Conservation (phyloP, 2,888 invertebrate genomes). For the Drosophila subsilvestris region DNA sequence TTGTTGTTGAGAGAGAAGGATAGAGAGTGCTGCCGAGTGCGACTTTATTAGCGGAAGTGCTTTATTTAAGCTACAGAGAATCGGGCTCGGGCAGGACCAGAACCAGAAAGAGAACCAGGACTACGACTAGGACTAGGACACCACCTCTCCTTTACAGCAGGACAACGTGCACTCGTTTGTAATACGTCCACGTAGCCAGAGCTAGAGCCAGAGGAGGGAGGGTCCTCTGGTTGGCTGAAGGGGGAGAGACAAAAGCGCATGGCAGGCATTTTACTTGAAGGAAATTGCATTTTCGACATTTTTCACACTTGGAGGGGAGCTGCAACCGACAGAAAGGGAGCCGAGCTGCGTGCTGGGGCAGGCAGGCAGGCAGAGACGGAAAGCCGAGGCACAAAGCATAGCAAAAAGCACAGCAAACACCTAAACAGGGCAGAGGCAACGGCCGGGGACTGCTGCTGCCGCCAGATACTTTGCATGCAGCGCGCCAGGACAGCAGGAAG, state of each 20-base stretch:
- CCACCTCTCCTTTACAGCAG: slow-evolving; percentile 38
- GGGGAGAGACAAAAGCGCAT: slow-evolving; percentile 70
- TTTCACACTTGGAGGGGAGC: slow-evolving; percentile 75
- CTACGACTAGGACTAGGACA: slow-evolving; percentile 37
- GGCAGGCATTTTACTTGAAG: slow-evolving; percentile 81
- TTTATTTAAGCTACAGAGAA: slow-evolving; percentile 76
- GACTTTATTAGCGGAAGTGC: slow-evolving; percentile 80
- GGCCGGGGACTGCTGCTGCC: background rate
- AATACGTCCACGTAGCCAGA: slow-evolving; percentile 70
- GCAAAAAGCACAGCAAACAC: slow-evolving; percentile 66
- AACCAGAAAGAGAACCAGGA: slow-evolving; percentile 10
- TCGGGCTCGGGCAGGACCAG: slow-evolving; percentile 28
- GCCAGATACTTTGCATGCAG: slow-evolving; percentile 75
- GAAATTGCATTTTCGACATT: slow-evolving; percentile 81
- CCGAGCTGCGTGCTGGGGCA: slow-evolving; percentile 11
- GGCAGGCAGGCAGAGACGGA: background rate
- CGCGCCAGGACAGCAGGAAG: slow-evolving; percentile 33
- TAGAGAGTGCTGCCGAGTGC: slow-evolving; percentile 57
- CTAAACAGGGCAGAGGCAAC: slow-evolving; percentile 39
- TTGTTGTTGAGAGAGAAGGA: slow-evolving; percentile 29
- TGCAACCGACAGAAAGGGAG: slow-evolving; percentile 19
- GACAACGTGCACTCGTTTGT: slow-evolving; percentile 69
- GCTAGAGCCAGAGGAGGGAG: slow-evolving; percentile 34
- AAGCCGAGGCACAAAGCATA: slow-evolving; percentile 38
- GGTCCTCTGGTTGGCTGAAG: background rate